These are phyloP conservation scores for Monopis laevigella DNA, from an alignment of 2,888 invertebrate species.

Conservation along the genomic window DNA sequence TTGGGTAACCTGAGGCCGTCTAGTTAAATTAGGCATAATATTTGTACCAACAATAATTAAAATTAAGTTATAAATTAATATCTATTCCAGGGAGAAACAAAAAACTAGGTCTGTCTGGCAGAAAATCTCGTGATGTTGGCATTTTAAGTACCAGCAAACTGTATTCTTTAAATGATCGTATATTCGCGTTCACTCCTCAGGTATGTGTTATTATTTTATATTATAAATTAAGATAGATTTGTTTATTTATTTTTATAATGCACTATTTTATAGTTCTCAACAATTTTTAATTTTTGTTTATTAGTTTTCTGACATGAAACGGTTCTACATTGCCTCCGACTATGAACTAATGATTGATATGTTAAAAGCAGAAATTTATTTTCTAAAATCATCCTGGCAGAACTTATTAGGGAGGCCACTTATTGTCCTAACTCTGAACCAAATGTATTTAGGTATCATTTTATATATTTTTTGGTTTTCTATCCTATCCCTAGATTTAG, in stretches of 20 bases:
- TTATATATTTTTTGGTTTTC: conserved; percentile 21
- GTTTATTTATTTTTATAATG: neutral
- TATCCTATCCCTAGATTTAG: conserved; percentile 19
- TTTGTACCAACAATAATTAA: no score
- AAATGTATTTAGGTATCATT: conserved; percentile 85
- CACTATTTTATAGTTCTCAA: neutral
- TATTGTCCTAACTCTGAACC: conserved; percentile 89
- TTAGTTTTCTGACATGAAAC: conserved; percentile 96
- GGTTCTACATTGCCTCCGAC: conserved; percentile 99
- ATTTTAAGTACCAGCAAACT: conserved; percentile 98
- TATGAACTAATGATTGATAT: conserved; percentile 97
- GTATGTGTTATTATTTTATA: conserved; percentile 55
- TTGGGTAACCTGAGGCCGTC: no score
- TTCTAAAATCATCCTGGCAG: conserved; percentile 98
- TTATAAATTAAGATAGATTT: neutral
- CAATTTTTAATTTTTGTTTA: conserved; percentile 27
- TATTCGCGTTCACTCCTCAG: conserved; percentile 99
- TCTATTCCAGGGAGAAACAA: conserved; percentile 82
- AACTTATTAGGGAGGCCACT: conserved; percentile 96
- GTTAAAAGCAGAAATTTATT: conserved; percentile 96
- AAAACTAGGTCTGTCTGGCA: conserved; percentile 92
- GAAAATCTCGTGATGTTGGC: conserved; percentile 96
- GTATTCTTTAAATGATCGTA: conserved; percentile 93
- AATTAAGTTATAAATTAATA: neutral
- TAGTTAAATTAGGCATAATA: no score